These are phyloP conservation scores for Styela clava DNA, from an alignment of 23 tunicate species.

Conservation along the genomic window DNA sequence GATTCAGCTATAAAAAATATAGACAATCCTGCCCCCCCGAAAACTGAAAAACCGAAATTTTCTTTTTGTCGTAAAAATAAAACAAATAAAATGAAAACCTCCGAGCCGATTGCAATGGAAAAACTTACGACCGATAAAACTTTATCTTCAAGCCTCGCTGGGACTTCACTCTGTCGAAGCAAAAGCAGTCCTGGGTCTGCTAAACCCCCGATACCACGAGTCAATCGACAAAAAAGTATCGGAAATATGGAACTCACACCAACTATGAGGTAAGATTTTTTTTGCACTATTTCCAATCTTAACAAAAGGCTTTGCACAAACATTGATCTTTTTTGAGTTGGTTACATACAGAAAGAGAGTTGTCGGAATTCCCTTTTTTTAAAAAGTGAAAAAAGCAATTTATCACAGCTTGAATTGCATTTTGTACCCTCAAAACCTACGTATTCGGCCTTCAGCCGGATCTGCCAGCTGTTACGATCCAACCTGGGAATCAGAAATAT, in stretches of 20 bases:
- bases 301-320: not conserved
- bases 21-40: not conserved
- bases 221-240: conserved; percentile 17
- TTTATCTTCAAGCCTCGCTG: not conserved
- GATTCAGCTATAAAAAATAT: not conserved
- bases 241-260: conserved; percentile 3
- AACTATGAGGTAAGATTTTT: not conserved
- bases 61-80: not conserved
- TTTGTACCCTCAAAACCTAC: no score
- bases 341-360: no score
- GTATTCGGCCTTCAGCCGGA: no score
- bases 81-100: not conserved
- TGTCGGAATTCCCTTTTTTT: no score
- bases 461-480: no score
- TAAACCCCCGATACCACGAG: conserved; percentile 21
- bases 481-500: no score
- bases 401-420: no score
- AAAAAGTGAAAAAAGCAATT: no score
- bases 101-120: conserved; percentile 1
- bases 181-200: conserved; percentile 21
- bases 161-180: conserved; percentile 22
- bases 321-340: conserved; percentile 6
- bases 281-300: not conserved
- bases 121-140: not conserved
- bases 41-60: not conserved